These are phyloP conservation scores for Orestias chungarensis DNA, from an alignment of 2,797 vertebrate genomes.

Conservation along the genomic window DNA sequence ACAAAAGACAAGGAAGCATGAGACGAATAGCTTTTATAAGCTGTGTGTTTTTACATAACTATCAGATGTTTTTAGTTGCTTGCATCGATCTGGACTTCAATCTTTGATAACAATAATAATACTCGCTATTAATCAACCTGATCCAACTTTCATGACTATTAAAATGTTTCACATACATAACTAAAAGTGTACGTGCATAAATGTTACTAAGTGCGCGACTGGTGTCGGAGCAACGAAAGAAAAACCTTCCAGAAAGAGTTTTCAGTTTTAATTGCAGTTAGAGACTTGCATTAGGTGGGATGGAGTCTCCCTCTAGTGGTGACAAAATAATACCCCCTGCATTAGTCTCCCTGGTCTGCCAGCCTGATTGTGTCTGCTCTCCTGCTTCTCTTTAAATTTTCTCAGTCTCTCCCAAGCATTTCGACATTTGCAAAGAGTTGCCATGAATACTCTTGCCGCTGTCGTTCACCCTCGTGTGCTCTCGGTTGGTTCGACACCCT, in stretches of 20 bases:
- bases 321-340: not conserved
- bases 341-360: not conserved
- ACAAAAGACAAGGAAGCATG: not conserved
- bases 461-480: slow-evolving; percentile 10
- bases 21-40: not conserved
- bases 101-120: too few species aligned
- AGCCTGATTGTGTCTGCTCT: not conserved
- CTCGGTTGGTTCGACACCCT: slow-evolving; percentile 30
- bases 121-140: not conserved
- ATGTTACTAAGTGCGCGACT: too few species aligned
- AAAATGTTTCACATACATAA: not conserved
- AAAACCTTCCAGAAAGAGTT: not conserved
- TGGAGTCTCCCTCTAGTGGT: slow-evolving; percentile 54
- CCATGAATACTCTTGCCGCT: slow-evolving; percentile 10
- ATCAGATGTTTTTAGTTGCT: not conserved
- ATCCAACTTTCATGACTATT: not conserved
- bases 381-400: not conserved
- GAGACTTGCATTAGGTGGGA: slow-evolving; percentile 4
- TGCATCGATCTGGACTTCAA: not conserved
- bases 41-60: too few species aligned
- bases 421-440: slow-evolving; percentile 8
- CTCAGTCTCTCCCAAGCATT: not conserved
- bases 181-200: not conserved
- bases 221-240: slow-evolving; percentile 1
- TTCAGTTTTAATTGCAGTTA: not conserved